A percentile compares a stretch with the other conserved stretches of the same genome.
These are phyloP conservation scores for Linepithema humile DNA, from an alignment of 1,140 invertebrate species.

Conservation along the genomic window DNA sequence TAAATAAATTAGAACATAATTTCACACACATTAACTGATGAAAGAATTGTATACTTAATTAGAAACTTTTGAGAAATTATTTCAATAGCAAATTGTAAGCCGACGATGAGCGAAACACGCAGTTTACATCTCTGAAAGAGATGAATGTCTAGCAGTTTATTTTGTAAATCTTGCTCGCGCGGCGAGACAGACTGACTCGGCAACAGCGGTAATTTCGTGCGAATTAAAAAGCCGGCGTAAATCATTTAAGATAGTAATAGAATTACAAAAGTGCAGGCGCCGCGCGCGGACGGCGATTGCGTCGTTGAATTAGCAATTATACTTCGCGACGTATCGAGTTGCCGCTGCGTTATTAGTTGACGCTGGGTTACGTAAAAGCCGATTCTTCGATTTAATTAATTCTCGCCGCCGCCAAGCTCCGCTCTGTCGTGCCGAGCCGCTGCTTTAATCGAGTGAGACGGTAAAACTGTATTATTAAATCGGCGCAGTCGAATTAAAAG, in stretches of 20 bases:
- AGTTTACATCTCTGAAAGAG: neutral
- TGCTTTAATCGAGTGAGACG: conserved; percentile 44
- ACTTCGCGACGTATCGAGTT: neutral
- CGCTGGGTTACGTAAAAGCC: neutral
- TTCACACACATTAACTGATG: neutral
- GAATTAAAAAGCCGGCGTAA: neutral
- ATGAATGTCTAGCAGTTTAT: neutral
- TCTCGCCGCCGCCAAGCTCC: neutral
- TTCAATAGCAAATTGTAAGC: too few species aligned
- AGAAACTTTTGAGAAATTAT: neutral
- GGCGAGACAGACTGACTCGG: neutral
- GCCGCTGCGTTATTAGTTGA: conserved; percentile 4
- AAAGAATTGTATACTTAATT: neutral
- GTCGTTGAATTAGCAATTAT: conserved; percentile 13
- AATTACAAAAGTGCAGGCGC: neutral
- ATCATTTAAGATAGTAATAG: neutral
- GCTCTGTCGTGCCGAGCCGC: neutral
- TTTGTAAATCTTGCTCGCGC: neutral
- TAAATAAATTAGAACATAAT: neutral
- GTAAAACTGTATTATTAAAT: conserved; percentile 62
- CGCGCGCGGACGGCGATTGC: neutral
- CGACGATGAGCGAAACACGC: neutral
- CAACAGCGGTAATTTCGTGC: neutral
- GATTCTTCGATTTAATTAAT: conserved; percentile 59
- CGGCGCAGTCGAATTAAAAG: conserved; percentile 49